phyloP scores from a whole-genome alignment of 2,797 vertebrate species.

The Scomberomorus guttatus region DNA sequence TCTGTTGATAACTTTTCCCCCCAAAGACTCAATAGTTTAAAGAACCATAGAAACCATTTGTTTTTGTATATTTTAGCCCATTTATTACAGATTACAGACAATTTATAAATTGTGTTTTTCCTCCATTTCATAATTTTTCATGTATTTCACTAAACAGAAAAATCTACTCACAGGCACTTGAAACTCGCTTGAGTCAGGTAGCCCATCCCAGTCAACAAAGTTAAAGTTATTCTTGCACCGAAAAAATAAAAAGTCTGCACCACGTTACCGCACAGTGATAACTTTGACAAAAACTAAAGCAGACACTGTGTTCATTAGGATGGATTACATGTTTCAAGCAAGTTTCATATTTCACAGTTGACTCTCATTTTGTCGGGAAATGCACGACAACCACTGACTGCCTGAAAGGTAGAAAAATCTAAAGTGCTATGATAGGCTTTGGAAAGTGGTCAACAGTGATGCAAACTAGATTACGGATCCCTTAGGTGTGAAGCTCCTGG shows the following conservation, averaged over 20 bases:
- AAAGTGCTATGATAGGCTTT: conserved; percentile 8
- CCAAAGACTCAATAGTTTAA: not conserved
- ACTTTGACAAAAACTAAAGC: conserved; percentile 4
- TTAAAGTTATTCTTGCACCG: not conserved
- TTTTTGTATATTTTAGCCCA: not conserved
- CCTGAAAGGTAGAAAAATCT: not conserved
- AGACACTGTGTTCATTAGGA: conserved; percentile 13
- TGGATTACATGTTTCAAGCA: conserved; percentile 26
- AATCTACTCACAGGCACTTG: not conserved
- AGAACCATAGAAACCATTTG: not conserved
- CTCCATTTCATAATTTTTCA: not conserved
- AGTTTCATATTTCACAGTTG: conserved; percentile 29
- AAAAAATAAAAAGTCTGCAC: not conserved
- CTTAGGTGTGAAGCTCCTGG: conserved; percentile 4
- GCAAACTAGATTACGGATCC: conserved; percentile 10
- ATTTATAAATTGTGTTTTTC: not conserved
- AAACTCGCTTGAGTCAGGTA: not conserved
- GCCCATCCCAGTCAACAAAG: not conserved
- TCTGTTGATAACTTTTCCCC: conserved; percentile 11
- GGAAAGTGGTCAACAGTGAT: conserved; percentile 7
- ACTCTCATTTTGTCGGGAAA: conserved; percentile 20
- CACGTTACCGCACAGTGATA: not conserved
- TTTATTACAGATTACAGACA: too few species aligned
- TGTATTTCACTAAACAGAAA: conserved; percentile 14
- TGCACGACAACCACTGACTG: not conserved